Evolutionary conservation across 2,113 vertebrate genomes (phyloP).

Genomic region (Chloropsis cyanopogon): DNA sequence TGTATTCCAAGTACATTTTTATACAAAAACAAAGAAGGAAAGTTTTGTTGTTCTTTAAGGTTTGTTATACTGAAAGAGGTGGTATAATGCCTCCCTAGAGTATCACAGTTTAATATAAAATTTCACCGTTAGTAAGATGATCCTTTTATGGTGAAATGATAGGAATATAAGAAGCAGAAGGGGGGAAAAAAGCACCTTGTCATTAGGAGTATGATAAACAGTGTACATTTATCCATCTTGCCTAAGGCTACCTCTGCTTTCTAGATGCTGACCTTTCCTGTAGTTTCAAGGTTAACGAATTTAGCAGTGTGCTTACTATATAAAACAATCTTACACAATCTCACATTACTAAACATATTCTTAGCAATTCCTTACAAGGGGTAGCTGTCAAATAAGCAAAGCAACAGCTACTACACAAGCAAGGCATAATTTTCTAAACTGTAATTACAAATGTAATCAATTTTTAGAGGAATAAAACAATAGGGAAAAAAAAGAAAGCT

Average conservation of each 20-base stretch:
- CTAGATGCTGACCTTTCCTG: constrained; percentile 23
- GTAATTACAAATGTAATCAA: neutral
- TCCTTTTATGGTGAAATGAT: neutral
- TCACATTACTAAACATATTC: constrained; percentile 46
- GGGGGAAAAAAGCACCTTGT: accelerated
- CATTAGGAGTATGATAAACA: neutral
- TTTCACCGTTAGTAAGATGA: neutral
- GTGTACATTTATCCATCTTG: neutral
- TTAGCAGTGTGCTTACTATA: neutral
- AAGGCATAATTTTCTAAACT: neutral
- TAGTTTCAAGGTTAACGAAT: constrained; percentile 24
- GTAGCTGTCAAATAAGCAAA: neutral
- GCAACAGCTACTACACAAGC: neutral
- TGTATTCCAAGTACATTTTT: too few relatives aligned
- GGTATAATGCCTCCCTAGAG: neutral
- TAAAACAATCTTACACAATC: constrained; percentile 25
- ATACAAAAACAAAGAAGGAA: neutral
- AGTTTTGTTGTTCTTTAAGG: neutral
- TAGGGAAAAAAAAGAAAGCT: neutral
- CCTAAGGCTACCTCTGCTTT: neutral
- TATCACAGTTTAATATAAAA: neutral
- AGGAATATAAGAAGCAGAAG: neutral
- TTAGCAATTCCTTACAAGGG: neutral
- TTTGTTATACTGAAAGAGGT: neutral
- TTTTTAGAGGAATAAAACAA: neutral